Evolutionary conservation across 1,140 invertebrate genomes (phyloP), one percentile per base, ranked within the genome.

Genomic region (Neodiprion virginianus): DNA sequence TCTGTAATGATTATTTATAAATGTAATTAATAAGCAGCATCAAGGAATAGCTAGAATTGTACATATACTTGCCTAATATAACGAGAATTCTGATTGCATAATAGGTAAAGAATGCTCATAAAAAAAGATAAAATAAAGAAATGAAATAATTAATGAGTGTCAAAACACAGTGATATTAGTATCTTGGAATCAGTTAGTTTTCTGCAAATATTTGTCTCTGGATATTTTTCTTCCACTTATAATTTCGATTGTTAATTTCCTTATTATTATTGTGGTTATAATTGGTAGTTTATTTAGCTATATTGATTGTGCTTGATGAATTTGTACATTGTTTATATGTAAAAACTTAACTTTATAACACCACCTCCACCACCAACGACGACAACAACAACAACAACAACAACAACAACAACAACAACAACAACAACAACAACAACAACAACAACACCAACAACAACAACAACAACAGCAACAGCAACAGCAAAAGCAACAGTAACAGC

Each of bases 41-140:
- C 40, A 12, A 69, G 17, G 67, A 69, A 8, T 69, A 23, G 21
- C 11, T 69, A 69, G 17, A 69, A 23, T 23, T 69, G 40, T 69
- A 69, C n/a, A 69, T 47, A 61, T 61, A 61, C 53, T 61, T 61
- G 79, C 78, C 78, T 79, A 79, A 69, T 81, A 79, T 80, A 79
- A 78, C 79, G 78, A 80, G 73, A 80, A 81, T 80, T 81, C 79
- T 77, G 76, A 79, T 49, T 23, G 11, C n/a, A 48, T 17, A 77
- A 78, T 78, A 78, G 79, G 78, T 76, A 61, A 61, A 77, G 47
- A 77, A 80, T 77, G 79, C 78, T 80, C 77, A 82, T 76, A 53
- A 72, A 71, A 72, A 61, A 61, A 8, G 8, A 10, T 69, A 68
- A 9, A 61, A 61, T 17, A 69, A 11, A 69, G 8, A 69, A 14